Base-by-base conservation (phyloP, 1,140 invertebrate species). In the Bombyx mandarina region DNA sequence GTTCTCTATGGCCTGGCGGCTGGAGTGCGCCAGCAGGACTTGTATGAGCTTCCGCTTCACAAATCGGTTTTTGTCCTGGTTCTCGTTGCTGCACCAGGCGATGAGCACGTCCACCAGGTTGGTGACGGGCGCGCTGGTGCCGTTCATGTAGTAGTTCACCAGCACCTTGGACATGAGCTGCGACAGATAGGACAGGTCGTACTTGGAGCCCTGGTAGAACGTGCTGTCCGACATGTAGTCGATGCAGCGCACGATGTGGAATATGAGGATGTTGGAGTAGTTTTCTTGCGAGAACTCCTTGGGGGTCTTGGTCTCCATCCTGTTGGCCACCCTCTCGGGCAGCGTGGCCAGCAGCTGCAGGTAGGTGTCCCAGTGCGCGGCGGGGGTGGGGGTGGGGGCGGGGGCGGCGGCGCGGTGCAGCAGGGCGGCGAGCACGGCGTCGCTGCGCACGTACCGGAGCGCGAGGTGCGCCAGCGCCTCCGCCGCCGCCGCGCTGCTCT, bases 261-360 rank as follows among this genome's bases (percentile, higher is more conserved):
- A 89, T 12, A 89, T 76, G 0, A 94, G 66, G n/a, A 91, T 67
- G 58, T 89, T 89, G 1, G 89, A 80, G 74, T 90, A 94, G 18
- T 86, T 83, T n/a, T 89, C 80, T 0, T 87, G 76, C 0, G 84
- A 75, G 72, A 93, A 94, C n/a, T 88, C 83, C 45, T 89, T 79
- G 0, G 91, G 89, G 2, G 90, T 77, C 48, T 91, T 80, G 1
- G 73, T 79, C 49, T 91, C 71, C 7, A 92, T 60, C 62, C 88
- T 89, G 74, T 95, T 95, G 5, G 93, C 92, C 1, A 95, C 79
- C 61, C 91, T 79, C 64, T 87, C 91, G 0, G 94, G 94, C 52
- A 95, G 63, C 2, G 92, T 92, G 0, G 91, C 76, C 46, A 95
- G 57, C 42, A 91, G 69, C 69, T 94, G 92, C 0, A 93, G 79